These are phyloP conservation scores for Microtus montanus DNA, from an alignment of 2,113 vertebrate genomes.

Conservation along the genomic window DNA sequence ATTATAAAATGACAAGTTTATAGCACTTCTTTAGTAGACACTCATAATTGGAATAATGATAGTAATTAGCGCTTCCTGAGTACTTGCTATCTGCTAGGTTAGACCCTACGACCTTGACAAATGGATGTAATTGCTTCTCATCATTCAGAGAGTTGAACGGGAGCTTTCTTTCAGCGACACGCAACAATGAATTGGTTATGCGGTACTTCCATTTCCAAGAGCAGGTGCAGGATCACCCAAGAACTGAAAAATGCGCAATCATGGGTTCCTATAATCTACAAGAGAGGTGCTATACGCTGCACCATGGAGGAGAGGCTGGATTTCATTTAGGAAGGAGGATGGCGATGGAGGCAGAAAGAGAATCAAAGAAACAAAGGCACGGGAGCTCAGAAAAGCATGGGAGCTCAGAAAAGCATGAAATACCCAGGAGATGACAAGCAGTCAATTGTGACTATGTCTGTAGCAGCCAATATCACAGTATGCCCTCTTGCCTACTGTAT, in stretches of 20 bases:
- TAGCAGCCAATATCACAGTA: background rate
- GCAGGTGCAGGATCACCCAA: background rate
- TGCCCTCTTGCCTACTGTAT: no score
- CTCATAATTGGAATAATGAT: background rate
- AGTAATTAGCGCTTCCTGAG: background rate
- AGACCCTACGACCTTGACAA: background rate
- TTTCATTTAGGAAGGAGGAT: background rate
- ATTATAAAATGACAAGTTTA: background rate
- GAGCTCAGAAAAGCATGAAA: background rate
- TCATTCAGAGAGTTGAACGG: background rate
- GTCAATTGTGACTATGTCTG: background rate
- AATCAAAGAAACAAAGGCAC: background rate
- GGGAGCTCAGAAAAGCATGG: background rate
- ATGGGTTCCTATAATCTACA: background rate
- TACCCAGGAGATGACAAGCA: background rate
- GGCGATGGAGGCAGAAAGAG: background rate
- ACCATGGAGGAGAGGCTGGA: background rate
- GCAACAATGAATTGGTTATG: background rate
- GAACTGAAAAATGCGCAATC: background rate
- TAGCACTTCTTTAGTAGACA: background rate
- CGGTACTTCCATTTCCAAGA: background rate
- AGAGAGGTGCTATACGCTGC: background rate
- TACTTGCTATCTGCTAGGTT: background rate
- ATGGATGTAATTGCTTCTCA: slow-evolving; percentile 30
- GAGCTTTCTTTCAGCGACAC: background rate